Base-by-base conservation (phyloP, 2,888 invertebrate species). In the Hedya salicella region DNA sequence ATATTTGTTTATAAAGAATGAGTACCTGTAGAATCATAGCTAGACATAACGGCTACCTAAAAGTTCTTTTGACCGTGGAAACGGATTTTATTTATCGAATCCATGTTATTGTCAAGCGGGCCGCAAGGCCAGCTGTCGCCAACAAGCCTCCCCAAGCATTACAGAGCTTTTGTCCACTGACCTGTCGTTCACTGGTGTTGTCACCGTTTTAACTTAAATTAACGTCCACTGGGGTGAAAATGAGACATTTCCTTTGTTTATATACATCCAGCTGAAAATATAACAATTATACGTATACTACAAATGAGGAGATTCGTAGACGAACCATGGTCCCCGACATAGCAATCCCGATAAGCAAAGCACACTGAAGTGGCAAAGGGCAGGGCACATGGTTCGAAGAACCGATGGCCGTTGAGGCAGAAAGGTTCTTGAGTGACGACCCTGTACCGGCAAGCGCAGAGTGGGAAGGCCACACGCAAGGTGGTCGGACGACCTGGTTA, bases 41-140 rank as follows among this genome's bases (percentile, higher is more conserved):
- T 9, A 32, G 36, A 36, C 9, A 36, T 57, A 30, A 65, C 67
- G 60, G 70, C 73, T 73, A 69, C 73, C 68, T 67, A 68, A 69
- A 68, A 65, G 67, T 62, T 70, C 39, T 11, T 49, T 9, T 30
- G 11, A 40, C 54, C 54, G 39, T 48, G 17, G 30, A 42, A 56
- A 50, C n/a, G 50, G 42, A 13, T 49, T 63, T 46, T 19, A 44
- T 53, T 46, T n/a, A 40, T 19, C 48, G 42, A n/a, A 39, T 39
- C 30, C 25, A 21, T 49, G 56, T 39, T 52, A 46, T 14, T 32
- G 48, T 4, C 19, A 30, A 57, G n/a, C 56, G 53, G 54, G 56
- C 53, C 56, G 53, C 40, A 32, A 3, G 16, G n/a, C 52, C 57
- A 65, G 64, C 65, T 62, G 68, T 52, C 62, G 65, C 8, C 48